Evolutionary conservation across 2,888 invertebrate species (phyloP).

Genomic region (Sceliomorpha sp.): DNA sequence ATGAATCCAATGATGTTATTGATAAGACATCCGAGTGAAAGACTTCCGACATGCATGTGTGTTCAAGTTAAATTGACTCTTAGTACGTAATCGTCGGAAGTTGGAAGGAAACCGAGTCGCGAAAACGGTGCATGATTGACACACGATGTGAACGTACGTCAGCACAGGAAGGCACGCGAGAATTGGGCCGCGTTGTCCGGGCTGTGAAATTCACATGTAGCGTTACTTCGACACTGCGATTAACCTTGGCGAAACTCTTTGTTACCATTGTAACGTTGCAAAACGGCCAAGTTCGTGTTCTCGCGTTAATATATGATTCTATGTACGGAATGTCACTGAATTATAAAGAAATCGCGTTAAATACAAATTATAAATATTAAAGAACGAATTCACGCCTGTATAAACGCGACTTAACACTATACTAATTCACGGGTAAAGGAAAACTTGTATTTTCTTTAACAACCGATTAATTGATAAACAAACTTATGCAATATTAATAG

Average conservation of each 20-base stretch:
- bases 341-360: too few relatives aligned
- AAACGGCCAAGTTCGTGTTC: too few relatives aligned
- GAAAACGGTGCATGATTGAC: constrained; percentile 41
- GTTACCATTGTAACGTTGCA: constrained; percentile 1
- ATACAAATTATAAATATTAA: too few relatives aligned
- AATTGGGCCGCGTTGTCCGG: constrained; percentile 53
- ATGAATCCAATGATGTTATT: too few relatives aligned
- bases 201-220: constrained; percentile 57
- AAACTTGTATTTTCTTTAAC: too few relatives aligned
- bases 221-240: constrained; percentile 57
- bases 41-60: constrained; percentile 25
- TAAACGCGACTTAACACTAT: too few relatives aligned
- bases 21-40: background rate
- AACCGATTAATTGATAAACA: too few relatives aligned
- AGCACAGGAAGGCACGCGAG: constrained; percentile 68
- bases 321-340: too few relatives aligned
- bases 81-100: constrained; percentile 28
- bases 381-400: too few relatives aligned
- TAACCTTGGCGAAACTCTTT: constrained; percentile 66
- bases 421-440: too few relatives aligned
- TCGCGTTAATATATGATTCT: too few relatives aligned
- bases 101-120: constrained; percentile 36
- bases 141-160: constrained; percentile 55
- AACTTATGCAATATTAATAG: too few relatives aligned
- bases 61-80: constrained; percentile 29